phyloP scores from a whole-genome alignment of 2,888 invertebrate genomes.

The Plutella xylostella region DNA sequence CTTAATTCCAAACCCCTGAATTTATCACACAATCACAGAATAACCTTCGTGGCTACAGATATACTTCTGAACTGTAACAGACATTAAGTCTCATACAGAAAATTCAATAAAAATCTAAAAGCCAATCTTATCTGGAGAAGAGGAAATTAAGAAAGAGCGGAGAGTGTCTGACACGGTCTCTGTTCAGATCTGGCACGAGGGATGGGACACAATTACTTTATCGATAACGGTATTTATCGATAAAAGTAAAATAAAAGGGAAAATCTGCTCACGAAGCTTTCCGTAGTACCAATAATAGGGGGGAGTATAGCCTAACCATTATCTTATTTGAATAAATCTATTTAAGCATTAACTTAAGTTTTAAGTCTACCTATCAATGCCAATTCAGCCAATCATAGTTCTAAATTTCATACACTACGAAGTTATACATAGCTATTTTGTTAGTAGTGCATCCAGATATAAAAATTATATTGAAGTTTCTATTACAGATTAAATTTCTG shows the following conservation, averaged over 20 bases:
- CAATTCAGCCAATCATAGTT: too few species aligned
- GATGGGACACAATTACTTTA: conserved; percentile 21
- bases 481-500: too few species aligned
- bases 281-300: too few species aligned
- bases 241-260: background rate
- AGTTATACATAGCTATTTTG: too few species aligned
- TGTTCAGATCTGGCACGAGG: conserved; percentile 54
- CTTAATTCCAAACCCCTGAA: too few species aligned
- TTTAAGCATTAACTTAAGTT: background rate
- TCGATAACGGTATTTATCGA: background rate
- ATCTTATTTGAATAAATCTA: background rate
- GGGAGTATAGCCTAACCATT: background rate
- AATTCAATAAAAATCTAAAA: conserved; percentile 71
- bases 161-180: conserved; percentile 67
- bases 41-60: too few species aligned
- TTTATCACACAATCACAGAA: too few species aligned
- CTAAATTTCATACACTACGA: too few species aligned
- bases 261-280: background rate
- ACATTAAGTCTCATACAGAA: conserved; percentile 36
- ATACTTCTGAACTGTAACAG: conserved; percentile 16
- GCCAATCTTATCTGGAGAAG: conserved; percentile 66
- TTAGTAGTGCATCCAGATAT: too few species aligned
- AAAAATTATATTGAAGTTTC: too few species aligned
- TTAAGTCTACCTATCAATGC: too few species aligned
- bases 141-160: conserved; percentile 70